Percentiles rank a stretch among this genome's conserved stretches.
Conservation (phyloP, 2,113 vertebrate genomes). For the Hemiprocne comata region DNA sequence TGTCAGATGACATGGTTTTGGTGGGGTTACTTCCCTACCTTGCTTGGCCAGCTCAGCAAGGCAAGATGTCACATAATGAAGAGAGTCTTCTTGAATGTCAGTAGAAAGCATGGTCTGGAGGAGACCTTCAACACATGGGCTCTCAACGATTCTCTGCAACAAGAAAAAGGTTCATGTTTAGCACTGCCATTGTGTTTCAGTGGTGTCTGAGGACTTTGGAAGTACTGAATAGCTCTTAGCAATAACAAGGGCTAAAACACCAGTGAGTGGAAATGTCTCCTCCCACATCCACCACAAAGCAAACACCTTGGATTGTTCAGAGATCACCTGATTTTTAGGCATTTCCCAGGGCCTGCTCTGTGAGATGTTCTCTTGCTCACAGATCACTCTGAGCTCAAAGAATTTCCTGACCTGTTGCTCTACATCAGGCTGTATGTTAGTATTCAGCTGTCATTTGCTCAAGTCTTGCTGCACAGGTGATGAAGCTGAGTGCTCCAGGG, state of each 20-base stretch:
- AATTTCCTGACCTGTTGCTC: neutral
- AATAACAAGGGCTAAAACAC: neutral
- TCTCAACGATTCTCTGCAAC: slow-evolving; percentile 61
- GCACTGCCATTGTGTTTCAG: neutral
- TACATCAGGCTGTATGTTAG: neutral
- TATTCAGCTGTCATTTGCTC: neutral
- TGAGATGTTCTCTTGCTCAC: neutral
- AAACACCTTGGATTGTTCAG: neutral
- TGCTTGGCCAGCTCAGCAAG: slow-evolving; percentile 68
- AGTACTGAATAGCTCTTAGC: neutral
- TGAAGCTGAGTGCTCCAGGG: neutral
- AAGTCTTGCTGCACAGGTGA: neutral
- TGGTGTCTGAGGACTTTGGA: neutral
- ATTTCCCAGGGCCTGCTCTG: neutral
- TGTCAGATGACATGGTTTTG: neutral
- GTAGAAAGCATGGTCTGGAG: slow-evolving; percentile 50
- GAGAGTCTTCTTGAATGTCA: slow-evolving; percentile 33
- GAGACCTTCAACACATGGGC: slow-evolving; percentile 60
- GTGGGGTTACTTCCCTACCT: slow-evolving; percentile 42
- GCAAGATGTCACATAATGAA: slow-evolving; percentile 62
- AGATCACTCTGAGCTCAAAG: neutral
- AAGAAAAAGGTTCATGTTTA: neutral
- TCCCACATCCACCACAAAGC: neutral
- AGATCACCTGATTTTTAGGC: neutral
- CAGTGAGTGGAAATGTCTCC: neutral